These are phyloP conservation scores for Lithosia quadra DNA, from an alignment of 2,888 invertebrate species.

Conservation along the genomic window DNA sequence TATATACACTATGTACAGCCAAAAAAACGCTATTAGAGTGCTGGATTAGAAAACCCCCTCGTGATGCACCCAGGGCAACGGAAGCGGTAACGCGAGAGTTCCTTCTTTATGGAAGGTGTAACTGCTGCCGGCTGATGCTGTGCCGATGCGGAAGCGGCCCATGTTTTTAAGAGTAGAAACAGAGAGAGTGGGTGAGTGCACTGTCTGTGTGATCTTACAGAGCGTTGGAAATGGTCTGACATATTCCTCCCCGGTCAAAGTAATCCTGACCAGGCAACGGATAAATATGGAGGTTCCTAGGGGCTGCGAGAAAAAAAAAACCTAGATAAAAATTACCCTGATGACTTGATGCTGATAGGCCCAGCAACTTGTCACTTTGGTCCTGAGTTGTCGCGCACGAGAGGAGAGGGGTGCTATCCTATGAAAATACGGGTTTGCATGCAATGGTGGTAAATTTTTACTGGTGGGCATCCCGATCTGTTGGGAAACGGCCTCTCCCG, in stretches of 20 bases:
- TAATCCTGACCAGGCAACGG: no score
- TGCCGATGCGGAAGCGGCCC: neutral
- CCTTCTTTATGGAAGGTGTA: neutral
- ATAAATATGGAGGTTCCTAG: neutral
- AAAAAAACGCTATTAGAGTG: neutral
- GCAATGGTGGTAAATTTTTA: no score
- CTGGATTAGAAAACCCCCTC: neutral
- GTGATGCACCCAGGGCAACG: conserved; percentile 2
- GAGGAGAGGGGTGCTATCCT: no score
- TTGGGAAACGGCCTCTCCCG: neutral
- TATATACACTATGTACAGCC: neutral
- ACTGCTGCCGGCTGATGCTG: neutral
- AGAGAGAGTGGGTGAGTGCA: neutral
- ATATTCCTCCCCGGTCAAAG: no score
- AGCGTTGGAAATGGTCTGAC: neutral
- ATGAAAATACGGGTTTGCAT: no score
- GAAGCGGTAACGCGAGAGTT: neutral
- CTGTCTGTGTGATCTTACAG: neutral
- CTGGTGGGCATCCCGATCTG: no score
- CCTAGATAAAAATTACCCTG: no score
- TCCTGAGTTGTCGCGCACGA: no score
- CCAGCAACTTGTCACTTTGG: no score
- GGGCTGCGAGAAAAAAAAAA: neutral
- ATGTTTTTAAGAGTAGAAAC: neutral
- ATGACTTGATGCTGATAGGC: no score